Evolutionary conservation across 1,140 invertebrate genomes (phyloP), one percentile per base, ranked within the genome.

Genomic region (Atta cephalotes): DNA sequence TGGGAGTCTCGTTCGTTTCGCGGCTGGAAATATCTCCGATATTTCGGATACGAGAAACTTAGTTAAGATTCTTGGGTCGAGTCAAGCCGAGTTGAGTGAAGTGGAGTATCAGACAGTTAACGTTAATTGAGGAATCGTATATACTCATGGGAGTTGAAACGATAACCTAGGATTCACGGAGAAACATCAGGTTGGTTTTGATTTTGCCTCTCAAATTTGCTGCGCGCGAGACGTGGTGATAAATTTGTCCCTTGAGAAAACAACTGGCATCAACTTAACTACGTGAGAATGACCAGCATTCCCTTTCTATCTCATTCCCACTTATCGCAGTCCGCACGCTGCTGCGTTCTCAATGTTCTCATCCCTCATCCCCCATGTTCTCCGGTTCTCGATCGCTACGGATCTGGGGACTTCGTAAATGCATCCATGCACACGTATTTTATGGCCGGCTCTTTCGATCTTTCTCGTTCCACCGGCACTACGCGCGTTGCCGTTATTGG

Each of bases 351-450:
- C 86, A 82, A 21, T 66, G 63, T 74, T 77, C 68, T 63, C 86
- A 82, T 91, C 80, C 86, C 84, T 86, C 88, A 82, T 85, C 56
- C 74, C 25, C 35, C 56, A 76, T 53, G 58, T 51, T 49, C 78
- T 76, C 49, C 35, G 35, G 53, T 66, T 53, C 18, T 58, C 63
- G 65, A 28, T 87, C 77, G 58, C 78, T 58, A 65, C 65, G 63
- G 10, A 51, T 35, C 89, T 81, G 58, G 60, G 56, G 77, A 91
- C 86, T 91, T 88, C 68, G 91, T 91, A 92, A 93, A 92, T 91
- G 92, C 92, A 93, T 91, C 90, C 90, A 92, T 92, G 92, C 92
- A 92, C 91, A 82, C 85, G 87, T 93, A 90, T 92, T 94, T 94
- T 94, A 94, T 93, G 84, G 85, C 89, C 89, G 76, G 84, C 88